These are phyloP conservation scores for Xiphophorus maculatus DNA, from an alignment of 2,113 vertebrate species.

Conservation along the genomic window DNA sequence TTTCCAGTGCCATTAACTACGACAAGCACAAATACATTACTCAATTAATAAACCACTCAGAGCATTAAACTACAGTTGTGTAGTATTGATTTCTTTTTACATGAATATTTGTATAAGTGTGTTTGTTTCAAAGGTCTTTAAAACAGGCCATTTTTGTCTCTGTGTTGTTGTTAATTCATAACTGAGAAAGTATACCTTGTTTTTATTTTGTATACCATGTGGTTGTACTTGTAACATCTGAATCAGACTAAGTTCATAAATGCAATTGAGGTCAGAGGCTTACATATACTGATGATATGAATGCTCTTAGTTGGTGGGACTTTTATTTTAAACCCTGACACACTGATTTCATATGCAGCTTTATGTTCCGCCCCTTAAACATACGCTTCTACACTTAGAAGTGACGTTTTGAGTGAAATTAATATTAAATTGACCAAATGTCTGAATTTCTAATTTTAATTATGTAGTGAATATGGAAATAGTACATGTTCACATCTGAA, in stretches of 20 bases:
- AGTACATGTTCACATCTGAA: background rate
- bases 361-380: background rate
- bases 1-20: background rate
- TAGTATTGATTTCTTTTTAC: background rate
- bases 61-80: background rate
- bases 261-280: too few relatives aligned
- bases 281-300: too few relatives aligned
- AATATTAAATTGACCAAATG: background rate
- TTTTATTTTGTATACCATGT: too few relatives aligned
- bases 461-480: background rate
- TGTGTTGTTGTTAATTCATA: too few relatives aligned
- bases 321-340: too few relatives aligned
- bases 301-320: too few relatives aligned
- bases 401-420: background rate
- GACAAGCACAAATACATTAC: background rate
- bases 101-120: background rate
- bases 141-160: background rate
- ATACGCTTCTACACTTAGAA: background rate
- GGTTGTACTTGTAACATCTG: too few relatives aligned
- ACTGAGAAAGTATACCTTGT: too few relatives aligned
- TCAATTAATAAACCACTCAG: constrained; percentile 15
- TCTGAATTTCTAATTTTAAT: background rate
- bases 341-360: background rate
- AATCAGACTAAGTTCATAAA: too few relatives aligned
- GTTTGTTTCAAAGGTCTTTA: background rate